Evolutionary conservation across 2,888 invertebrate genomes (phyloP).

Genomic region (Amphipyra berbera): DNA sequence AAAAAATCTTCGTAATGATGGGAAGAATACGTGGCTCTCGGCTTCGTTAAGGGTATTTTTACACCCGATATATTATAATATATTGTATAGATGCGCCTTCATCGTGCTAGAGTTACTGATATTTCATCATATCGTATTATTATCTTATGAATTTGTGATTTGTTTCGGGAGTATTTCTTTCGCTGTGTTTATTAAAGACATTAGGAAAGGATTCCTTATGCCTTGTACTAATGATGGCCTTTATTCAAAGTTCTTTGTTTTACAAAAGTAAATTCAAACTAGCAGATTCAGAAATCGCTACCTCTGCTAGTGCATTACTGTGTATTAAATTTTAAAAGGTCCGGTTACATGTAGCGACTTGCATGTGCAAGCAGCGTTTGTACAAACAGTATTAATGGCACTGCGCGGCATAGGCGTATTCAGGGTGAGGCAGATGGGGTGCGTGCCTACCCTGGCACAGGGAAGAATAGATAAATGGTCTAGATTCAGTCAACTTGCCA

Average conservation of each 20-base stretch:
- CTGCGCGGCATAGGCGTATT: too few species aligned
- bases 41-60: too few species aligned
- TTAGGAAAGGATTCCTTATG: constrained; percentile 31
- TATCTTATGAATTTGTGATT: constrained; percentile 38
- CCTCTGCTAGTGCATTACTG: constrained; percentile 2
- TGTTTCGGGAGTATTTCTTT: constrained; percentile 39
- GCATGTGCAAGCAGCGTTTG: too few species aligned
- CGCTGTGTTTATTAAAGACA: constrained; percentile 38
- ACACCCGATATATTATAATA: constrained; percentile 12
- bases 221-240: constrained; percentile 8
- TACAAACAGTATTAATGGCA: too few species aligned
- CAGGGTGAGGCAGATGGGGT: too few species aligned
- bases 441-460: too few species aligned
- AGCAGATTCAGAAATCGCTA: constrained; percentile 9
- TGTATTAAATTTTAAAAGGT: too few species aligned
- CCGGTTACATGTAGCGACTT: too few species aligned
- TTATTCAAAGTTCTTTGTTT: background rate
- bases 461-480: too few species aligned
- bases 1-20: too few species aligned
- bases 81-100: background rate
- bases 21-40: too few species aligned
- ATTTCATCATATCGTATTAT: constrained; percentile 37
- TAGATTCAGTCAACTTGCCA: too few species aligned
- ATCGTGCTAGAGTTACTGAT: constrained; percentile 8
- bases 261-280: background rate